A percentile compares a stretch with the other conserved stretches of the same genome.
Conservation (phyloP, 2,113 vertebrate genomes). For the Gila orcuttii region DNA sequence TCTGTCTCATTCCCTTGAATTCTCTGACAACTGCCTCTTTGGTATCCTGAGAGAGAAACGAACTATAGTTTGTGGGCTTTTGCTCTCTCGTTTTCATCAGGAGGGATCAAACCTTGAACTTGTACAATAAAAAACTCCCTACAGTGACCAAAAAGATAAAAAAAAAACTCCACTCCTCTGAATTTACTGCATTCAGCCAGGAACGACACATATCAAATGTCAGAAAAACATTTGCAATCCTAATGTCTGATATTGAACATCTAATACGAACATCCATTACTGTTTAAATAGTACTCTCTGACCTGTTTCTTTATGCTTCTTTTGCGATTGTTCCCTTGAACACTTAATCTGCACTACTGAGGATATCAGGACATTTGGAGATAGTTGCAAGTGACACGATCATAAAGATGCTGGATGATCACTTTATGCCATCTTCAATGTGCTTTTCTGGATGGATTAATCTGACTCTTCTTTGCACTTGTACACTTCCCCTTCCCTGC, state of each 20-base stretch:
- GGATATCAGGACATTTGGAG: conserved; percentile 12
- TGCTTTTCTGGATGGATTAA: conserved; percentile 61
- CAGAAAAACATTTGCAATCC: not conserved
- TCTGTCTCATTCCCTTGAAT: conserved; percentile 19
- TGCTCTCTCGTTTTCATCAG: conserved; percentile 6
- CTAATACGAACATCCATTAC: not conserved
- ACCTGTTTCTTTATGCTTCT: not conserved
- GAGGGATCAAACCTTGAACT: conserved; percentile 41
- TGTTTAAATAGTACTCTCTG: not conserved
- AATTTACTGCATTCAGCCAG: not conserved
- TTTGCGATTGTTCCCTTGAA: conserved; percentile 25
- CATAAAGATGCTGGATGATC: conserved; percentile 63
- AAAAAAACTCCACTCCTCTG: not conserved
- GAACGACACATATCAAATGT: conserved; percentile 15
- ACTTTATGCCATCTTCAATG: conserved; percentile 70
- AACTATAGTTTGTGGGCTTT: not conserved
- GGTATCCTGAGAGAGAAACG: conserved; percentile 5
- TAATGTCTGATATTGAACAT: not conserved
- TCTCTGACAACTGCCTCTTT: conserved; percentile 25
- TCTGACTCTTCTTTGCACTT: conserved; percentile 68
- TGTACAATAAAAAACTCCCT: conserved; percentile 3
- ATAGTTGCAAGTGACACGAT: conserved; percentile 15
- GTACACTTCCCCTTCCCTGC: conserved; percentile 60
- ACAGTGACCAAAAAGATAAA: not conserved
- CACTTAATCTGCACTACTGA: conserved; percentile 23